A percentile compares a stretch with the other conserved stretches of the same genome.
Conservation (phyloP, 1,140 invertebrate species). For the Drosophila micromelanica region DNA sequence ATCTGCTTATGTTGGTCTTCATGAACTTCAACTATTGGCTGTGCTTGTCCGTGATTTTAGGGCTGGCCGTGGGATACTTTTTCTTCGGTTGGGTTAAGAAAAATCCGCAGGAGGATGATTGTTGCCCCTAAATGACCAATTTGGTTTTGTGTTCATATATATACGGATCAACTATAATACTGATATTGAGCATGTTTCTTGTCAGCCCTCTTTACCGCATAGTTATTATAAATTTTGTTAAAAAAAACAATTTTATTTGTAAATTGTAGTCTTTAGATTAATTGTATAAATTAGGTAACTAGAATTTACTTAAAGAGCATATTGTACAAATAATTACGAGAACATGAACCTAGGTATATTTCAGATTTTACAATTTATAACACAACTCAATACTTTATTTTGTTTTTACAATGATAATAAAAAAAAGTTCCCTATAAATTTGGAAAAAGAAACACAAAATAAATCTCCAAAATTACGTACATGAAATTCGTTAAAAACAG, state of each 20-base stretch:
- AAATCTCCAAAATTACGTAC: constrained; percentile 71
- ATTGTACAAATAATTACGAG: constrained; percentile 78
- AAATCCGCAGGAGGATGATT: constrained; percentile 63
- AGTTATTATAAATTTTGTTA: constrained; percentile 62
- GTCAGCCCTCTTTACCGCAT: constrained; percentile 45
- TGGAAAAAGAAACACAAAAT: constrained; percentile 36
- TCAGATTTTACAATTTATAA: constrained; percentile 49
- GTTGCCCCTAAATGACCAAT: constrained; percentile 46
- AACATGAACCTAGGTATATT: constrained; percentile 59
- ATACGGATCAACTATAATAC: constrained; percentile 6
- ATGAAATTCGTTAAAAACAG: constrained; percentile 62
- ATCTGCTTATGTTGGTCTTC: constrained; percentile 98
- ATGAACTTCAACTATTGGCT: constrained; percentile 99
- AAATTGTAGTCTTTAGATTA: constrained; percentile 53
- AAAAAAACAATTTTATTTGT: constrained; percentile 70
- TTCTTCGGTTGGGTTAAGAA: constrained; percentile 92
- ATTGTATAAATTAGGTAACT: constrained; percentile 77
- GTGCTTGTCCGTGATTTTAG: constrained; percentile 93
- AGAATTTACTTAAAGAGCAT: constrained; percentile 73
- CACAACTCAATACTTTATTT: constrained; percentile 64
- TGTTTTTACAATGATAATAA: constrained; percentile 30
- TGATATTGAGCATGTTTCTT: constrained; percentile 37
- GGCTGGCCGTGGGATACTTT: constrained; percentile 95
- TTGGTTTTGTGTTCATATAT: not conserved
- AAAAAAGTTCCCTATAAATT: constrained; percentile 32